These are phyloP conservation scores for Neelides sp. DNA, from an alignment of 1,140 invertebrate genomes.

Conservation along the genomic window DNA sequence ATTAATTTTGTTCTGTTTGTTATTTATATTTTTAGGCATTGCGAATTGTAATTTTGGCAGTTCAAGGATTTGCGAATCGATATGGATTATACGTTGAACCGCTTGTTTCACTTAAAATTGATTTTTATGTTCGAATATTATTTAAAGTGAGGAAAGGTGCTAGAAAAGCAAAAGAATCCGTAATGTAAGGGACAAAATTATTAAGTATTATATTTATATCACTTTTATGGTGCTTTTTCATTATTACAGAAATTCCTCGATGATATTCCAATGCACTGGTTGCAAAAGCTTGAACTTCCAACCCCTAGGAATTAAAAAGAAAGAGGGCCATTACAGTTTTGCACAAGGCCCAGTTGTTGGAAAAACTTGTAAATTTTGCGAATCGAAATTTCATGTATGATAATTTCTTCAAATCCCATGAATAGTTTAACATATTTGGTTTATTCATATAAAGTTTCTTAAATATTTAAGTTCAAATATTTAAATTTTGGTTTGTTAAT, in stretches of 20 bases:
- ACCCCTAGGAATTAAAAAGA: slow-evolving; percentile 52
- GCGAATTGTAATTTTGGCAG: slow-evolving; percentile 77
- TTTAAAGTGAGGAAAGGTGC: slow-evolving; percentile 69
- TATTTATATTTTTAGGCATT: slow-evolving; percentile 51
- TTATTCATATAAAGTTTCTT: neutral
- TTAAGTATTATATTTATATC: neutral
- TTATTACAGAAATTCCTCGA: slow-evolving; percentile 58
- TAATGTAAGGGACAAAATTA: slow-evolving; percentile 44
- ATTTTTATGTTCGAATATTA: slow-evolving; percentile 96
- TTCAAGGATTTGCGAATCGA: slow-evolving; percentile 79
- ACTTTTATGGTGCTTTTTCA: slow-evolving; percentile 6
- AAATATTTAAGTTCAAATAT: slow-evolving; percentile 9
- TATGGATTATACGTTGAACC: slow-evolving; percentile 89
- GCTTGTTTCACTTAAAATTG: slow-evolving; percentile 77
- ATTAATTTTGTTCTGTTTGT: slow-evolving; percentile 4
- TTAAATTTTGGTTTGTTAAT: slow-evolving; percentile 10
- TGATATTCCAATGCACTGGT: slow-evolving; percentile 76
- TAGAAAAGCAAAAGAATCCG: slow-evolving; percentile 66
- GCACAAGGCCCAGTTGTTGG: slow-evolving; percentile 52
- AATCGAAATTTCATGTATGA: slow-evolving; percentile 53
- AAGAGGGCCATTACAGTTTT: slow-evolving; percentile 48
- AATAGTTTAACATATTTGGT: neutral
- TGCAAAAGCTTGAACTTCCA: slow-evolving; percentile 69
- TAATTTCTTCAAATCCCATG: slow-evolving; percentile 10
- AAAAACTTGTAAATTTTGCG: slow-evolving; percentile 61